Evolutionary conservation across 2,113 vertebrate species (phyloP), one percentile per base, ranked within the genome.

Genomic region (Coryphaenoides rupestris): DNA sequence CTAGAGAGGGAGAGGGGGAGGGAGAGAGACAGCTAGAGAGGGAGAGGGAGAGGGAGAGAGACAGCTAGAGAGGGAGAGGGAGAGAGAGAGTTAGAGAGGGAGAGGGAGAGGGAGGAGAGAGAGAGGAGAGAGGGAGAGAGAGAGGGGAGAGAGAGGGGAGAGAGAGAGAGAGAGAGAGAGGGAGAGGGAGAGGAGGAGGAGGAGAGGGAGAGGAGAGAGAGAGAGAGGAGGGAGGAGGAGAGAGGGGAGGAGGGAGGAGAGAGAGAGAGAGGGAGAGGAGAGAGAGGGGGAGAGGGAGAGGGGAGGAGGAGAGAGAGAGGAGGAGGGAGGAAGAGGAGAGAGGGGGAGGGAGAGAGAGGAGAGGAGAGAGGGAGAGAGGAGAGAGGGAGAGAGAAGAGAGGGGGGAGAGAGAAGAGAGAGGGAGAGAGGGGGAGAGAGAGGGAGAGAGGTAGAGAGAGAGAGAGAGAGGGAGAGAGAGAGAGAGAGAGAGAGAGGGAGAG

Each of bases 381-480:
- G 64, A 50, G 17, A 5, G 60, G 66, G 47, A 52, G 47, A 60
- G 15, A 63, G n/a, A 71, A n/a, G n/a, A n/a, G n/a, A n/a, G n/a
- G n/a, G n/a, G 19, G 63, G 21, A 21, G 45, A 24, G 15, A 40
- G 33, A 12, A 10, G 33, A 13, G 16, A n/a, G 16, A 50, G 47
- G 13, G 3, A 12, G 46, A 40, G 9, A n/a, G 47, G 17, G 3
- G 14, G 47, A 50, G 47, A n/a, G 15, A n/a, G n/a, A n/a, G n/a
- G n/a, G n/a, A n/a, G n/a, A n/a, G n/a, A n/a, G n/a, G n/a, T n/a
- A n/a, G n/a, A n/a, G n/a, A n/a, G n/a, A n/a, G n/a, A n/a, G n/a
- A n/a, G n/a, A n/a, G n/a, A 50, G 47, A 2, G 14, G 1, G 47
- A 49, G 14, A 49, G 47, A 16, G 47, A 4, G 13, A 13, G 47